phyloP scores from a whole-genome alignment of 2,113 vertebrate genomes.

The Delphinapterus leucas region DNA sequence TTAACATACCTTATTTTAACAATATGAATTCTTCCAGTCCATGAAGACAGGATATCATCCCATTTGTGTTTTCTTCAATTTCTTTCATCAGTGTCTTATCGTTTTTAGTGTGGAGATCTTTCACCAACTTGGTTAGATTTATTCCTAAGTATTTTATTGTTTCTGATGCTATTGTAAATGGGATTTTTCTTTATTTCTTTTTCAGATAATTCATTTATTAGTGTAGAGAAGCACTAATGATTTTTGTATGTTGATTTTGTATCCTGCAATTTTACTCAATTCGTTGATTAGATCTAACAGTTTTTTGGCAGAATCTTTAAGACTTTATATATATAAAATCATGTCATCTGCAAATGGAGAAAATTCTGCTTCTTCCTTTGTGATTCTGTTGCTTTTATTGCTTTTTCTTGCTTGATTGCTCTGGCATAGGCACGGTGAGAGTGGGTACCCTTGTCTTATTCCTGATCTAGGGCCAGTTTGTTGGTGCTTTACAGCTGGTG shows the following conservation, averaged over 20 bases:
- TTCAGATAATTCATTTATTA: not conserved
- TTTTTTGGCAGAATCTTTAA: not conserved
- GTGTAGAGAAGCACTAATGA: not conserved
- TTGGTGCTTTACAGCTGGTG: not conserved
- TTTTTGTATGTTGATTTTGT: not conserved
- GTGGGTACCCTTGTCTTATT: not conserved
- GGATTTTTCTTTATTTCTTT: not conserved
- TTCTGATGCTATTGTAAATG: not conserved
- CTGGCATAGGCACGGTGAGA: not conserved
- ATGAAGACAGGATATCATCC: not conserved
- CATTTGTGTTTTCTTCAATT: not conserved
- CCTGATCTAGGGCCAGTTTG: not conserved
- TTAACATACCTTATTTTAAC: not conserved
- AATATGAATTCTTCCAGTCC: not conserved
- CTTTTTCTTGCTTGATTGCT: not conserved
- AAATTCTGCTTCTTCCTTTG: not conserved
- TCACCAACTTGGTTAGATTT: not conserved
- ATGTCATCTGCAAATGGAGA: not conserved
- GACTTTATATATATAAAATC: not conserved
- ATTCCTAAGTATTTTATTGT: not conserved
- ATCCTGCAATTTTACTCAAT: not conserved
- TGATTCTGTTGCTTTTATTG: not conserved
- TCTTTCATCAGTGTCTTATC: not conserved
- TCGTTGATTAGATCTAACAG: not conserved
- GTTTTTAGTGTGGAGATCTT: not conserved